Evolutionary conservation across 1,140 invertebrate genomes (phyloP).

Genomic region (Drosophila teissieri): DNA sequence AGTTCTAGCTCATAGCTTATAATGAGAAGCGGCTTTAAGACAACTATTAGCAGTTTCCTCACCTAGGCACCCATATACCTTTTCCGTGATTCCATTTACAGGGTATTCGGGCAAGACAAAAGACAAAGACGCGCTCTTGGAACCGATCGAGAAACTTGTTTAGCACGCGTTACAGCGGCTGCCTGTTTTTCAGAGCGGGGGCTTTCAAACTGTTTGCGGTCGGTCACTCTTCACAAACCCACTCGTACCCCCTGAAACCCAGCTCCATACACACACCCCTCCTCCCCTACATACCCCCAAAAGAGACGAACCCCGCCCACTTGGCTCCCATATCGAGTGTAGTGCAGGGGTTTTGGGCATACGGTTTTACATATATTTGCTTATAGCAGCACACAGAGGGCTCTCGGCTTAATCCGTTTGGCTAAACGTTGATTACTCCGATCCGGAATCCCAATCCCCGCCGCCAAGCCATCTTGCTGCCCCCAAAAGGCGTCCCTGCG

Average conservation of each 20-base stretch:
- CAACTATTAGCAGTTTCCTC: neutral
- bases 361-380: conserved; percentile 50
- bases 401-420: conserved; percentile 60
- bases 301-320: conserved; percentile 9
- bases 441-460: conserved; percentile 5
- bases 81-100: neutral
- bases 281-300: neutral
- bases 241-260: neutral
- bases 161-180: conserved; percentile 82
- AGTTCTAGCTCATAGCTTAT: no score
- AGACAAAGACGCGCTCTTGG: conserved; percentile 68
- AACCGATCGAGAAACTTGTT: conserved; percentile 78
- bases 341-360: conserved; percentile 12
- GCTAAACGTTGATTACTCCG: conserved; percentile 63
- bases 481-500: conserved; percentile 51
- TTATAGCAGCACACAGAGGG: conserved; percentile 54
- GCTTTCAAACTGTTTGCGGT: conserved; percentile 76
- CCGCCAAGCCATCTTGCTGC: neutral
- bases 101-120: conserved; percentile 55
- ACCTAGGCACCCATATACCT: conserved; percentile 1
- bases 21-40: neutral
- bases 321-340: conserved; percentile 9
- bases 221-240: conserved; percentile 50
- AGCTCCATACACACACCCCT: no score
- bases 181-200: conserved; percentile 69